A percentile compares a stretch with the other conserved stretches of the same genome.
phyloP scores from a whole-genome alignment of 64 coral and sea anemone genomes.

The Montipora foliosa region DNA sequence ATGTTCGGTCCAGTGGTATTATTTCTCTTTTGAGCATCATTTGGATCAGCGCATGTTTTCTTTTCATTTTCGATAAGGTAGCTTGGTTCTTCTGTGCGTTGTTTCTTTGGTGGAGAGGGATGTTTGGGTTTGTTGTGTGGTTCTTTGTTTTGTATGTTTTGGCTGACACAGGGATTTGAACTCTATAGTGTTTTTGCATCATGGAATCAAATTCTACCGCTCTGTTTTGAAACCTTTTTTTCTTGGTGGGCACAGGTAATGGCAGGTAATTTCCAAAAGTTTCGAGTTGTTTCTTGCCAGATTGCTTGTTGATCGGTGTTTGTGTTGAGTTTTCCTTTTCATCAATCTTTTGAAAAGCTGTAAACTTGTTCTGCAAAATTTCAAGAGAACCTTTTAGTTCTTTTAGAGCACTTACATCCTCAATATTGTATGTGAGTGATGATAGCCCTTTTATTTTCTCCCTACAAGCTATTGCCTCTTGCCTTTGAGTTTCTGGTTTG shows the following conservation, averaged over 20 bases:
- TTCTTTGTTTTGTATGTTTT: slow-evolving; percentile 31
- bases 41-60: neutral
- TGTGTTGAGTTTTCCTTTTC: slow-evolving; percentile 60
- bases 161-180: slow-evolving; percentile 55
- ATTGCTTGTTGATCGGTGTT: slow-evolving; percentile 34
- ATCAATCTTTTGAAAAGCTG: slow-evolving; percentile 65
- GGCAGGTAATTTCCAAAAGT: slow-evolving; percentile 45
- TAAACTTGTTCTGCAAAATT: slow-evolving; percentile 40
- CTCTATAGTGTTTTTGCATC: slow-evolving; percentile 78
- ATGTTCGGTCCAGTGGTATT: neutral
- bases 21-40: neutral
- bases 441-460: slow-evolving; percentile 68
- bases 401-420: slow-evolving; percentile 46
- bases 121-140: slow-evolving; percentile 23
- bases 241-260: slow-evolving; percentile 75
- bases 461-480: slow-evolving; percentile 60
- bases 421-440: slow-evolving; percentile 62
- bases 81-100: slow-evolving; percentile 12
- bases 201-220: slow-evolving; percentile 76
- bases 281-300: slow-evolving; percentile 4
- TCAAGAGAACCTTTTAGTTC: slow-evolving; percentile 62
- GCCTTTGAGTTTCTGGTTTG: slow-evolving; percentile 42
- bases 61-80: slow-evolving; percentile 33
- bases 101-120: slow-evolving; percentile 53
- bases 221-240: slow-evolving; percentile 59